phyloP scores from a whole-genome alignment of 2,797 vertebrate genomes.

The Ispidina lecontei region DNA sequence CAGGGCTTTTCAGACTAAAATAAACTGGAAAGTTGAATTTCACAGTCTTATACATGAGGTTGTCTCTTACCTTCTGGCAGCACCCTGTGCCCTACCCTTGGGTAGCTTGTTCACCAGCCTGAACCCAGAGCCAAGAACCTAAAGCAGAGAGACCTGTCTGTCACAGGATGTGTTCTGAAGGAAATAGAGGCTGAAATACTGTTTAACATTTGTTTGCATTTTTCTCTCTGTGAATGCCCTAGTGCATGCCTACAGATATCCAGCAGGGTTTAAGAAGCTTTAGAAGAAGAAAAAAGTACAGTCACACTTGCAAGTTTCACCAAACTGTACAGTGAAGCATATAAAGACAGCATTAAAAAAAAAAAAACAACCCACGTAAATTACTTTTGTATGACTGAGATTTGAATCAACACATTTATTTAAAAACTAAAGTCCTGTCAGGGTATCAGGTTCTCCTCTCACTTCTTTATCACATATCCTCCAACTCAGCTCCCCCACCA shows the following conservation, averaged over 20 bases:
- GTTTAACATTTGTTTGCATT: neutral
- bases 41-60: fast-evolving
- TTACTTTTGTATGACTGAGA: neutral
- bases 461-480: neutral
- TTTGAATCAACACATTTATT: constrained; percentile 24
- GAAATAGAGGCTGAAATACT: neutral
- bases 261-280: neutral
- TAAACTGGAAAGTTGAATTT: neutral
- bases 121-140: neutral
- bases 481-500: neutral
- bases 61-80: neutral
- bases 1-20: neutral
- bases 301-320: neutral
- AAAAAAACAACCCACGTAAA: neutral
- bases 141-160: neutral
- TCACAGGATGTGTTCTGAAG: neutral
- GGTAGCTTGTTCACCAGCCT: neutral
- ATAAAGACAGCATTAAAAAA: constrained; percentile 24
- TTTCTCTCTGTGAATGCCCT: neutral
- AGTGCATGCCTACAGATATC: neutral
- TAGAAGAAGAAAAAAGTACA: neutral
- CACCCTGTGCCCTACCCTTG: no score
- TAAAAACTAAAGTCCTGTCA: constrained; percentile 27
- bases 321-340: neutral
- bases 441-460: neutral